Percentiles rank a stretch among this genome's conserved stretches.
phyloP scores from a whole-genome alignment of 2,888 invertebrate species.

The Tuta absoluta region DNA sequence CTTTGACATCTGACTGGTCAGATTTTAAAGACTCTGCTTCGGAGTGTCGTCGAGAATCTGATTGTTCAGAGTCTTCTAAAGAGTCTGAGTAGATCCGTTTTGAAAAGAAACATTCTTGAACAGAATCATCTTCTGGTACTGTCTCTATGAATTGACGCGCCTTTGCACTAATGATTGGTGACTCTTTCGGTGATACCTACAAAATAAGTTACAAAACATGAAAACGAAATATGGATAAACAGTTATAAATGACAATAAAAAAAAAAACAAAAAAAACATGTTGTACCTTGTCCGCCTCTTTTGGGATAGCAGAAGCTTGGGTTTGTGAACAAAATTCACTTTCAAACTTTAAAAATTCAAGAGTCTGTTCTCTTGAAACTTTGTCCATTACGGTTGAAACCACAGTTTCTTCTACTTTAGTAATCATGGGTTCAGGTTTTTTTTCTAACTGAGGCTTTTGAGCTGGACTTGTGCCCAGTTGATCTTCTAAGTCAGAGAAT shows the following conservation, averaged over 20 bases:
- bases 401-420: slow-evolving; percentile 47
- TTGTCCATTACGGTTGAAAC: slow-evolving; percentile 41
- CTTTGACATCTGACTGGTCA: slow-evolving; percentile 75
- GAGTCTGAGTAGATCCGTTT: slow-evolving; percentile 79
- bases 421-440: slow-evolving; percentile 40
- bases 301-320: slow-evolving; percentile 42
- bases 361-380: slow-evolving; percentile 50
- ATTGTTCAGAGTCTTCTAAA: slow-evolving; percentile 76
- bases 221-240: slow-evolving; percentile 25
- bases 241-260: background rate
- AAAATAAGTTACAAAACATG: slow-evolving; percentile 25
- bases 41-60: slow-evolving; percentile 75
- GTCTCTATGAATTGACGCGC: slow-evolving; percentile 79
- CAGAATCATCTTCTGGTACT: slow-evolving; percentile 79
- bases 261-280: background rate
- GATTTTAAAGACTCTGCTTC: slow-evolving; percentile 78
- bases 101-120: slow-evolving; percentile 79
- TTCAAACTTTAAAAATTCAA: slow-evolving; percentile 68
- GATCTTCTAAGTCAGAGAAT: slow-evolving; percentile 77
- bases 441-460: slow-evolving; percentile 55
- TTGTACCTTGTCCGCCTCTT: slow-evolving; percentile 61
- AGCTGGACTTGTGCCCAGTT: slow-evolving; percentile 69
- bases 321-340: slow-evolving; percentile 64
- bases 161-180: slow-evolving; percentile 77
- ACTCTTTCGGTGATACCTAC: slow-evolving; percentile 72